Percentiles rank a stretch among this genome's conserved stretches.
Conservation (phyloP, 2,888 invertebrate genomes). For the Oegoconia quadripuncta region DNA sequence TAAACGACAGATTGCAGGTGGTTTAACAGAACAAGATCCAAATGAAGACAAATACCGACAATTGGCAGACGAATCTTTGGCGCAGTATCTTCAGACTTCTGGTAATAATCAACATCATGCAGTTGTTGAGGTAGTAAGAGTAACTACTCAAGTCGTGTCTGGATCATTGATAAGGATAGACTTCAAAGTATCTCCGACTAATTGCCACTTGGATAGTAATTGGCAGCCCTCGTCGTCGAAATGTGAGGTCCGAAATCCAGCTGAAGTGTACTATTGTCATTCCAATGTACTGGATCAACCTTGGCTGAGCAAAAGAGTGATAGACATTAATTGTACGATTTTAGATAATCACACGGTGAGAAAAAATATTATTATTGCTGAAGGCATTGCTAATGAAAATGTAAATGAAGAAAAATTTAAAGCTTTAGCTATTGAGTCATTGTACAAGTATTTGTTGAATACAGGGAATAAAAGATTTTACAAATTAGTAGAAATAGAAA, state of each 20-base stretch:
- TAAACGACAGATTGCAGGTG: conserved; percentile 7
- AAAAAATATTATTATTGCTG: conserved; percentile 9
- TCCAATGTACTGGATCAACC: conserved; percentile 76
- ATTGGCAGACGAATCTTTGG: conserved; percentile 25
- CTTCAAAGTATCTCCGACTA: conserved; percentile 19
- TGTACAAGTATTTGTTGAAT: not conserved
- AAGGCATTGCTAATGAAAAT: not conserved
- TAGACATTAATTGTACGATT: conserved; percentile 12
- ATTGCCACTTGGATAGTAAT: conserved; percentile 7
- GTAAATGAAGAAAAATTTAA: not conserved
- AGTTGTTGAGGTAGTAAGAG: conserved; percentile 6
- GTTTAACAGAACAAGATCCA: conserved; percentile 19
- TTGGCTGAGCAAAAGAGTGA: conserved; percentile 68
- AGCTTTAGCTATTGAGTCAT: conserved; percentile 2
- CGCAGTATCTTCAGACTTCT: conserved; percentile 22
- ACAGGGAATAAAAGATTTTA: not conserved
- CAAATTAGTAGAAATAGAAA: conserved; percentile 1
- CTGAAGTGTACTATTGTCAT: conserved; percentile 38
- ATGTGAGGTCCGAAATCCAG: not conserved
- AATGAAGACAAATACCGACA: conserved; percentile 19
- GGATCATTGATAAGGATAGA: conserved; percentile 23
- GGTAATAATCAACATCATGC: conserved; percentile 14
- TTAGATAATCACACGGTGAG: conserved; percentile 14
- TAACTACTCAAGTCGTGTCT: conserved; percentile 23
- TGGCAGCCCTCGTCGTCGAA: conserved; percentile 3